Percentiles rank a stretch among this genome's conserved stretches.
phyloP scores from a whole-genome alignment of 92 coral and sea anemone genomes.

The Blastomussa wellsi region DNA sequence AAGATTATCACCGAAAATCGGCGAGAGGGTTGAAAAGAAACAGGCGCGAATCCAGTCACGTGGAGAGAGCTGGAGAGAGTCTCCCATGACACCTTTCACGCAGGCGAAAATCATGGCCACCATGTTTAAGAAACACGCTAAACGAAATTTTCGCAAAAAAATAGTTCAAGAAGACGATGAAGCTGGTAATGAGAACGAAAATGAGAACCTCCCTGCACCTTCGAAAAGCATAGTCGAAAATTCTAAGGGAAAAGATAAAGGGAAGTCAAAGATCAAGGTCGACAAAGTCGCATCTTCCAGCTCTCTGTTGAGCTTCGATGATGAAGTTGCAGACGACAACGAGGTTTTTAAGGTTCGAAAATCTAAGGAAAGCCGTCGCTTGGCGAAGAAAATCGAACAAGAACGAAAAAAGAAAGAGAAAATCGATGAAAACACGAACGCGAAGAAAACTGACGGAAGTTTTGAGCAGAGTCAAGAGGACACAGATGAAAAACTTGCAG shows the following conservation, averaged over 20 bases:
- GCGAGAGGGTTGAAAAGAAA: neutral
- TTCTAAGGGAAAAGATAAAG: conserved; percentile 38
- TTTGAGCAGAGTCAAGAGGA: conserved; percentile 18
- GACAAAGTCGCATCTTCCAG: conserved; percentile 59
- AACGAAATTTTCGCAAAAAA: conserved; percentile 91
- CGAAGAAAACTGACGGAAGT: conserved; percentile 8
- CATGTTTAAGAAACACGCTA: conserved; percentile 83
- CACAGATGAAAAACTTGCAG: conserved; percentile 73
- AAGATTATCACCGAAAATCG: neutral
- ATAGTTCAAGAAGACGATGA: conserved; percentile 74
- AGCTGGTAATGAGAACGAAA: conserved; percentile 46
- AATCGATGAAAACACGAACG: conserved; percentile 32
- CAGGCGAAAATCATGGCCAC: conserved; percentile 69
- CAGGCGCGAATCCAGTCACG: conserved; percentile 20
- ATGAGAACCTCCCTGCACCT: conserved; percentile 59
- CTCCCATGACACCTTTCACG: conserved; percentile 62
- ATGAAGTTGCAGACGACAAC: conserved; percentile 61
- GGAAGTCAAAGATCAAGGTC: conserved; percentile 59
- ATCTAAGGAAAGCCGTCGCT: conserved; percentile 93
- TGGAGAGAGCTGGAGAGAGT: conserved; percentile 20
- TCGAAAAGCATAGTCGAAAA: conserved; percentile 30
- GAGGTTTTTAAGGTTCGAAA: conserved; percentile 92
- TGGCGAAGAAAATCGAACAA: conserved; percentile 78
- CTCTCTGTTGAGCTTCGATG: conserved; percentile 87
- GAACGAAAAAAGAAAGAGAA: conserved; percentile 75